Base-by-base conservation (phyloP, 1,140 invertebrate genomes). In the Dinothrombium tinctorium region DNA sequence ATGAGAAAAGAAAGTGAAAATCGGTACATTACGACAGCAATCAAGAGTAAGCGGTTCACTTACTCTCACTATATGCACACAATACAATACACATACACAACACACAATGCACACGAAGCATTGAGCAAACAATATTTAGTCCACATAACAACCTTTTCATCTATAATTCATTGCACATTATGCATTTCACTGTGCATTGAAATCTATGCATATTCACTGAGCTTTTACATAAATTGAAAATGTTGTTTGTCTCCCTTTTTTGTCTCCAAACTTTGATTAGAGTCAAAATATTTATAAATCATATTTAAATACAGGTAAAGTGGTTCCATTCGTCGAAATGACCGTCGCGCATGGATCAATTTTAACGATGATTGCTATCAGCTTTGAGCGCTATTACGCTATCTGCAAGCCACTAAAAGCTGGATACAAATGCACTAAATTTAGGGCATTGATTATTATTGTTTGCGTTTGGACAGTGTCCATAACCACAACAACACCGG, bases 311-410 rank as follows among this genome's bases (percentile, higher is more conserved):
- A 37, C 52, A 64, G 62, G 62, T 50, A 59, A 59, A 49, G 71
- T 77, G 12, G 80, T 89, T 3, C 82, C 84, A 0, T 90, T 87
- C 54, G 71, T 90, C 29, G 84, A 94, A 60, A 63, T 86, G 50
- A 80, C 80, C 0, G 82, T 90, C 14, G 80, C 83, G 1, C 81
- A 89, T 56, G 81, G 81, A 11, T 89, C 82, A 3, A 81, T 89
- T 2, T 61, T 90, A 21, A 92, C 84, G 11, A 90, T 94, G 47
- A 60, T 94, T 50, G 83, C 84, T 33, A 64, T 65, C 42, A 59
- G 80, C 56, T 80, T 90, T 54, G 86, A 92, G 56, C 66, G 86
- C 5, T 92, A 90, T 60, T 86, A 87, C 59, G 84, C 83, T 21
- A 89, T 92, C 51, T 90, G 82, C 57, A 72, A 84, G 51, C 86